Evolutionary conservation across 1,140 invertebrate genomes (phyloP), one percentile per base, ranked within the genome.

Genomic region (Sycobia sp.): DNA sequence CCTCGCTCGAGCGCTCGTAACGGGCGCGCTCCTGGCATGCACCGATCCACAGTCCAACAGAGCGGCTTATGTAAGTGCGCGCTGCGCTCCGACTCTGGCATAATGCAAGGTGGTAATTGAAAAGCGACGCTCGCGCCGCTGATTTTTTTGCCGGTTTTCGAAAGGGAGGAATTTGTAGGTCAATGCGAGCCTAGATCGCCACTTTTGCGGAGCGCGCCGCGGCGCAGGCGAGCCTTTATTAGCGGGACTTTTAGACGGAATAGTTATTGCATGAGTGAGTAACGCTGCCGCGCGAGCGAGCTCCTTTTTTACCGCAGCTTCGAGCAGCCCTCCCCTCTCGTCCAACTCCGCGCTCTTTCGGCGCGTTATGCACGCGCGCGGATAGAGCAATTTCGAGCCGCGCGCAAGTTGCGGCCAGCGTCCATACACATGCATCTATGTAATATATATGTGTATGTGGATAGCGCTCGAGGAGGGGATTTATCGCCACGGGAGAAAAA

Each of bases 91-190:
- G 41, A 44, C 44, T 47, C 44, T 36, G 23, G 25, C 51, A 39
- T 49, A 62, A 41, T 49, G 51, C 47, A 55, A 55, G 44, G 51
- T 41, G 23, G 46, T 46, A 62, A 54, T 54, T 39, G 54, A 62
- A 62, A 54, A 54, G 25, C 23, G 51, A 23, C 43, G 58, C 27
- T 46, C 27, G 18, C 32, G 25, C 43, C 22, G 51, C 29, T 10
- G 32, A 44, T 46, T 62, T 47, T 55, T 50, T 50, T 57, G 46
- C 43, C 11, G 53, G 4, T 56, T 62, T 56, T 62, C 44, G 61
- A 55, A 56, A 56, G 61, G 61, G 43, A 62, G 44, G 61, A 62
- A 63, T 63, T 63, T 63, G 54, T 63, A 63, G 62, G 62, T 63
- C 54, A 63, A 57, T 51, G 54, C 54, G 36, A 63, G 46, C 54